Conservation (phyloP, 2,888 invertebrate genomes). For the Ceramica pisi region DNA sequence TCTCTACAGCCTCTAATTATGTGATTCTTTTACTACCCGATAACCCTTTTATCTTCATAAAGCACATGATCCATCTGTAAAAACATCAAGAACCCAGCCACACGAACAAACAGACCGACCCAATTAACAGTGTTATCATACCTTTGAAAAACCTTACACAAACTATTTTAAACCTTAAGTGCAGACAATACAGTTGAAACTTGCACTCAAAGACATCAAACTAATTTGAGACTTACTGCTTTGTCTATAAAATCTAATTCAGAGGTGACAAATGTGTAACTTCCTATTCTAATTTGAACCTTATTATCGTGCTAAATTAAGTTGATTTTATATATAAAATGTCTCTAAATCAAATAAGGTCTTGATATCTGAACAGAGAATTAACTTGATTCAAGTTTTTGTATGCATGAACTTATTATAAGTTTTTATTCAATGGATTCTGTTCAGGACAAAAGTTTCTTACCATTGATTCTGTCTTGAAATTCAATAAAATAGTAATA, state of each 20-base stretch:
- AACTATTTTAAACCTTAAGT: constrained; percentile 19
- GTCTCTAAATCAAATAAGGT: constrained; percentile 14
- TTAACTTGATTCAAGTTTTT: constrained; percentile 15
- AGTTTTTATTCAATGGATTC: not conserved
- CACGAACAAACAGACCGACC: constrained; percentile 24
- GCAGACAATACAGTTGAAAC: constrained; percentile 2
- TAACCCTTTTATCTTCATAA: constrained; percentile 11
- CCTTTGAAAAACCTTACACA: constrained; percentile 13
- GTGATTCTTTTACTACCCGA: not conserved
- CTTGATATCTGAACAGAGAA: constrained; percentile 19
- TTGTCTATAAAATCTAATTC: constrained; percentile 32
- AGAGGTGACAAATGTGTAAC: not conserved
- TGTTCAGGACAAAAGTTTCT: not conserved
- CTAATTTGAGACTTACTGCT: constrained; percentile 37
- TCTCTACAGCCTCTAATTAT: not conserved
- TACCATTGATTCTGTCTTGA: too few species aligned
- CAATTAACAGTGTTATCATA: constrained; percentile 40
- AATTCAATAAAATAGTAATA: too few species aligned
- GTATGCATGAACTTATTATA: constrained; percentile 2
- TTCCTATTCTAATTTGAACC: constrained; percentile 29
- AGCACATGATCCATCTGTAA: constrained; percentile 14
- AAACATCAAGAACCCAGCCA: constrained; percentile 35
- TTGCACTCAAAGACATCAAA: constrained; percentile 6
- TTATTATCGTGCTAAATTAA: not conserved
- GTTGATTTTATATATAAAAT: constrained; percentile 4